These are phyloP conservation scores for Heteromormyrus szaboi DNA, from an alignment of 2,797 vertebrate species.

Conservation along the genomic window DNA sequence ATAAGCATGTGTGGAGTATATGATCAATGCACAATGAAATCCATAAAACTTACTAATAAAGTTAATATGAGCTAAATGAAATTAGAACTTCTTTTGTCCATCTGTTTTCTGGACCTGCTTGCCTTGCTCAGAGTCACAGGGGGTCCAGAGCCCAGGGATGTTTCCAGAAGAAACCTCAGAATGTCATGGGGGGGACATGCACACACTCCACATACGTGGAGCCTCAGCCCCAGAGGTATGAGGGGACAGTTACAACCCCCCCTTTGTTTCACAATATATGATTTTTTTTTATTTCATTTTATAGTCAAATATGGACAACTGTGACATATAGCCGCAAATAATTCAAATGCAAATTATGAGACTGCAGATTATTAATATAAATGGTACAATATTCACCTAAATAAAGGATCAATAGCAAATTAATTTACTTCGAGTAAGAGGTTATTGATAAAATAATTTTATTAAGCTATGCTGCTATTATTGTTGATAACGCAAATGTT, in stretches of 20 bases:
- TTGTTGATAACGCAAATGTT: not conserved
- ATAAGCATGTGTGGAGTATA: not conserved
- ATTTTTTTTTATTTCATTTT: not conserved
- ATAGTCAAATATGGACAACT: not conserved
- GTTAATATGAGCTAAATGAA: not conserved
- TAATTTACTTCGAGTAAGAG: not conserved
- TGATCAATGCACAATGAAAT: not conserved
- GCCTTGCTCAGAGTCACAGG: not conserved
- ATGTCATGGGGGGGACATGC: not conserved
- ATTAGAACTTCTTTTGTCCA: not conserved
- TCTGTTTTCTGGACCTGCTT: not conserved
- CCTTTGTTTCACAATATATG: not conserved
- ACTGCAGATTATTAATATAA: not conserved
- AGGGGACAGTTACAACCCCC: not conserved
- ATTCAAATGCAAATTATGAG: not conserved
- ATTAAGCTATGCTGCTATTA: not conserved
- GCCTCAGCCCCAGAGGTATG: not conserved
- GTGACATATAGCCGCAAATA: not conserved
- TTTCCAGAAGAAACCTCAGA: not conserved
- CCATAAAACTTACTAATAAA: not conserved
- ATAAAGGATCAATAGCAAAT: not conserved
- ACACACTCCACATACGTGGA: not conserved
- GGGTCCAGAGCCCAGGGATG: not conserved
- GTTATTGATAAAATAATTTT: not conserved
- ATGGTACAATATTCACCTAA: not conserved